Evolutionary conservation across 2,113 vertebrate species (phyloP), one percentile per base, ranked within the genome.

Genomic region (Aldabrachelys gigantea): DNA sequence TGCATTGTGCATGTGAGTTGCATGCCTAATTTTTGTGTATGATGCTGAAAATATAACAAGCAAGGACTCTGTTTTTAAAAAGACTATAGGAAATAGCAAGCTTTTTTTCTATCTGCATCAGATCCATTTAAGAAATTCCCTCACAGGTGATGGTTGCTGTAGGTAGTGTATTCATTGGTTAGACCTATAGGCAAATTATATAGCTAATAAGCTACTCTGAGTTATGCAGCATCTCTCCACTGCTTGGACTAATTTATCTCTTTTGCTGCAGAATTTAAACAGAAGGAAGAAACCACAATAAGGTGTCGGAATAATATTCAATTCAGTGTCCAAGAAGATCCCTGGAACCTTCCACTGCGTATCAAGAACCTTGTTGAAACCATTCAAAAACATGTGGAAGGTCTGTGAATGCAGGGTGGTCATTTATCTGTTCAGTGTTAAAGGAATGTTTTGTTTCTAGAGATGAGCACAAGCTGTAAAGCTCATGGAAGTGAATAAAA

Each of bases 241-340:
- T 76, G 69, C n/a, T 50, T 96, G 62, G 80, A 52, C 57, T 89
- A 82, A 82, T 44, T 19, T 79, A 21, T 35, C 62, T 47, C 5
- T 95, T 94, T 96, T 94, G 93, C 50, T 87, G 75, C 97, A 99
- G 99, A 99, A 97, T 99, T 99, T 96, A 99, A 99, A 24, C 99
- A 99, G 95, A 99, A 99, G 5, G 99, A 99, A 90, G 99, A 99
- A 93, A 99, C 98, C 96, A 99, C 99, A 0, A 95, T 98, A 44
- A 98, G 98, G 29, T 99, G 98, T 89, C 98, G 99, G 59, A 98
- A 96, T 92, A 94, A 99, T 50, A 99, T 99, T 93, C 99, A 99
- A 97, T 99, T 99, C 97, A 99, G 99, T 97, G 99, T 99, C 97
- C 99, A 99, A 95, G 99, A 99, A 97, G 99, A 99, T 98, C 99